Base-by-base conservation (phyloP, 2,888 invertebrate genomes). In the Nebria salina region DNA sequence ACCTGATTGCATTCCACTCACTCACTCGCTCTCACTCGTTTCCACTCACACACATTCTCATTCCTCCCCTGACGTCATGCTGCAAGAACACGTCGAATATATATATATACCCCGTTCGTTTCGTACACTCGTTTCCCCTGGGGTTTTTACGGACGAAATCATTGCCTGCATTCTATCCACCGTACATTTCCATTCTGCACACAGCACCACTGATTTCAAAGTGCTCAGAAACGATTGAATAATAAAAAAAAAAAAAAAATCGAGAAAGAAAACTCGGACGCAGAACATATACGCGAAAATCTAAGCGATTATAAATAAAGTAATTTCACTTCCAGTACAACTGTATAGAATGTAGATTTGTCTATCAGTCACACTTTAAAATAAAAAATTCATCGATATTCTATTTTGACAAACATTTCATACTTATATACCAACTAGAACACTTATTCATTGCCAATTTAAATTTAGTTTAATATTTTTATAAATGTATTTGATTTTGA, bases 1-100 rank as follows among this genome's bases (percentile, higher is more conserved):
- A 66, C 68, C 79, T 79, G 79, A 79, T 79, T 79, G 75, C 79
- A 79, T 79, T 79, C 79, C 79, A 41, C 72, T 72, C 72, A 68
- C 77, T 70, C 70, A 54, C 70, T 25, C 6, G 13, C 13, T 20
- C 70, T 15, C 6, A 25, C 70, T 70, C 70, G 20, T 25, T 70
- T 26, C 11, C 25, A 26, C 25, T 70, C 25, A 11, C 34, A 68
- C 68, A 68, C 68, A 54, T 13, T 68, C 68, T 8, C 13, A 25
- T 68, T 1, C 68, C 15, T 11, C 70, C 70, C 66, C 25, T 66
- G 15, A 20, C 66, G 34, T 34, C 34, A 34, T 34, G 34, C 34
- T 34, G 34, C 34, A 34, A 34, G 34, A 34, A 5, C 34, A 34
- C 34, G 34, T 34, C 34, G 34, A 34, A 54, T 54, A 54, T 54